These are phyloP conservation scores for Rynchops niger DNA, from an alignment of 2,113 vertebrate genomes.

Conservation along the genomic window DNA sequence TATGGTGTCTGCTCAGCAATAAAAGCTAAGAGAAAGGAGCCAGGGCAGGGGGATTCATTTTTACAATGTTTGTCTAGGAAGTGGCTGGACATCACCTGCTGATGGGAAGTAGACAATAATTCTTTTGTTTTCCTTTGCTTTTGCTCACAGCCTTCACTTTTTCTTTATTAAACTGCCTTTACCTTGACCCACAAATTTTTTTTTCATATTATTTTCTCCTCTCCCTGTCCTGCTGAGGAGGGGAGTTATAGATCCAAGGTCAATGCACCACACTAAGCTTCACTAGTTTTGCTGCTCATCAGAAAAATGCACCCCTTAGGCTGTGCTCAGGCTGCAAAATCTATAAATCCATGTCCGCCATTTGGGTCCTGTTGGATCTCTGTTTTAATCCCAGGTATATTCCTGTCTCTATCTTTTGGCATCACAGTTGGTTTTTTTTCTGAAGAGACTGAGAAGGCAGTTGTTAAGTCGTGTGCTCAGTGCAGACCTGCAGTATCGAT, in stretches of 20 bases:
- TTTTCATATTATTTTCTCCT: background rate
- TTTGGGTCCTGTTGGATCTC: fast-evolving
- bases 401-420: background rate
- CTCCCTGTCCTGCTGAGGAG: background rate
- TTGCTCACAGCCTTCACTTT: background rate
- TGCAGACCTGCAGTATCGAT: background rate
- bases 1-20: background rate
- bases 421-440: background rate
- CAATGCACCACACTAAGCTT: background rate
- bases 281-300: background rate
- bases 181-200: background rate
- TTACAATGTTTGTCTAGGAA: background rate
- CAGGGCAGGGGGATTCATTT: background rate
- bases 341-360: background rate
- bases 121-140: background rate
- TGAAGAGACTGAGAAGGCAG: background rate
- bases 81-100: background rate
- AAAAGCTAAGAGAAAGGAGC: background rate
- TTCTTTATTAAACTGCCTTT: background rate
- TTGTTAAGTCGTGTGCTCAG: fast-evolving
- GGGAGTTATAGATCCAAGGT: background rate
- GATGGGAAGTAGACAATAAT: background rate
- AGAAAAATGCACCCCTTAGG: background rate
- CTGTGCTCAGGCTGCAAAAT: background rate
- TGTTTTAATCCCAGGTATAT: background rate